Evolutionary conservation across 2,797 vertebrate genomes (phyloP), one percentile per base, ranked within the genome.

Genomic region (Sphaeramia orbicularis): DNA sequence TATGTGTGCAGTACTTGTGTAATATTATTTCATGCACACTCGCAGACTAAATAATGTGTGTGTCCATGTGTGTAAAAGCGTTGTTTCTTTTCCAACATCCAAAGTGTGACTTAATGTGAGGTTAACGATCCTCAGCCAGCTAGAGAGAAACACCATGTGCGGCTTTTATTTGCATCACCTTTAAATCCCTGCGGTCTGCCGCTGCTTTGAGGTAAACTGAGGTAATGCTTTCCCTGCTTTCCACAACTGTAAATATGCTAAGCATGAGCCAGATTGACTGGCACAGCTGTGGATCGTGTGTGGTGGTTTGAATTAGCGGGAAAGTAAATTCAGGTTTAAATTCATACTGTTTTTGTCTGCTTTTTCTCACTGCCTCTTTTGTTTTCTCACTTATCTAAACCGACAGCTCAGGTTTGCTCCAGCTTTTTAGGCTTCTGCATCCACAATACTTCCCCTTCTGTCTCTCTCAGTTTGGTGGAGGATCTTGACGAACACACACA

Each of bases 191-290:
- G 80, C 44, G 77, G 75, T 82, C 69, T 40, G 59, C 74, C 44
- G 53, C 63, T 76, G 76, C 81, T 87, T 85, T 69, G 83, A 87
- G 77, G 76, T 88, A 77, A 87, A 88, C 80, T 89, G 84, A 87
- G 74, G 79, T 85, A 85, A 89, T 80, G 52, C 53, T 48, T 42
- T 35, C 40, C 35, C 35, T 30, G 21, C 61, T 78, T 62, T 65
- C 74, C 77, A 63, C 70, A 73, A 71, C 70, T 75, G 55, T 83
- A 89, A 85, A 83, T 70, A 68, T 52, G 47, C 64, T 6, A 4
- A 1, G 62, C 62, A 45, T 53, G 72, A 68, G 58, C 73, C 81
- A 69, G 50, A 57, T 57, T 10, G 68, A 71, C 74, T 84, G 80
- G 60, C 78, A 55, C 64, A 43, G 76, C 51, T 14, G 61, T 15